A percentile compares a stretch with the other conserved stretches of the same genome.
phyloP scores from a whole-genome alignment of 1,140 invertebrate genomes.

The Ephestia elutella region DNA sequence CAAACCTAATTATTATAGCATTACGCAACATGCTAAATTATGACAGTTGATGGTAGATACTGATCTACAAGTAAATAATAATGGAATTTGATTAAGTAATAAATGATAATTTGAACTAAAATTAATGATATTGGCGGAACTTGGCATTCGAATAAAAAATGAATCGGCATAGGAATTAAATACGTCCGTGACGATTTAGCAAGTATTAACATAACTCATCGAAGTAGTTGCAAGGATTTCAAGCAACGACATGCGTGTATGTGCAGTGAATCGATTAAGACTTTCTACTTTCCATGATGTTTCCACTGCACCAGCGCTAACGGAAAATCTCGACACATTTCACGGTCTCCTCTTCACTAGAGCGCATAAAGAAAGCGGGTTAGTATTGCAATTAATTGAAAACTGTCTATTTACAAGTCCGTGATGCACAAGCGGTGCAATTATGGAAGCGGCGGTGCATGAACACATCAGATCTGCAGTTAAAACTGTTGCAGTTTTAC shows the following conservation, averaged over 20 bases:
- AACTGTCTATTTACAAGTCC: slow-evolving; percentile 11
- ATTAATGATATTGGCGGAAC: no score
- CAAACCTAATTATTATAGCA: no score
- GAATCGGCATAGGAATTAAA: no score
- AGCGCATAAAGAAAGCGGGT: slow-evolving; percentile 63
- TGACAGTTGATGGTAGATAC: no score
- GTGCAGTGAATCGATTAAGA: slow-evolving; percentile 64
- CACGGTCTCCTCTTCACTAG: slow-evolving; percentile 53
- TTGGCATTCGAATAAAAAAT: no score
- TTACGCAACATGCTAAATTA: no score
- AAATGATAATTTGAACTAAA: no score
- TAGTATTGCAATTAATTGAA: slow-evolving; percentile 33
- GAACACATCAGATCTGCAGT: background rate
- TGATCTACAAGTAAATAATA: no score
- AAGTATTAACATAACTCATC: background rate
- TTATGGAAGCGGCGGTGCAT: background rate
- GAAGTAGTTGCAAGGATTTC: background rate
- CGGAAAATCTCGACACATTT: slow-evolving; percentile 67
- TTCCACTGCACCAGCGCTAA: slow-evolving; percentile 45
- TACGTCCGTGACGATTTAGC: background rate
- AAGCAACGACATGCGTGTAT: slow-evolving; percentile 48
- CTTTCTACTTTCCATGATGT: slow-evolving; percentile 70
- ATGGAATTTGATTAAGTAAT: no score
- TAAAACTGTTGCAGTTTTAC: background rate
- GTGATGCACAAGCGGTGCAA: background rate